Conservation (phyloP, 2,888 invertebrate genomes). For the Troides oblongomaculatus region DNA sequence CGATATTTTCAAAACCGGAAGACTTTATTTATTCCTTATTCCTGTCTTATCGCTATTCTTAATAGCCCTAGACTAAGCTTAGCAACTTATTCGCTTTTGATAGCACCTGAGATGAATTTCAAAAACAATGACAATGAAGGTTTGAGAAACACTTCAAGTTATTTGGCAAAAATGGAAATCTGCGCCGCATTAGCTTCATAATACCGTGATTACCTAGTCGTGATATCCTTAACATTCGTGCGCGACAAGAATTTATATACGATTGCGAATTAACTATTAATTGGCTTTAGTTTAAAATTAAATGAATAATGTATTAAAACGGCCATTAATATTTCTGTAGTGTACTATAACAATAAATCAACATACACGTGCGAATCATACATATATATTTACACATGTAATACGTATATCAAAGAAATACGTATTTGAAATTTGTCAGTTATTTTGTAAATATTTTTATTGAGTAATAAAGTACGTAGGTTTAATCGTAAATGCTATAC, state of each 20-base stretch:
- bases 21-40: no score
- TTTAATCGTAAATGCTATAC: no score
- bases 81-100: no score
- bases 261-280: not conserved
- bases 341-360: not conserved
- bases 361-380: not conserved
- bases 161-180: constrained; percentile 13
- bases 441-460: no score
- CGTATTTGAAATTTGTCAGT: not conserved
- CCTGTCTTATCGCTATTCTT: no score
- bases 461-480: no score
- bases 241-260: constrained; percentile 6
- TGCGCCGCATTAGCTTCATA: constrained; percentile 18
- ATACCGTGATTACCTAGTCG: not conserved
- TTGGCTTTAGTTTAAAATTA: not conserved
- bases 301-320: constrained; percentile 6
- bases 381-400: no score
- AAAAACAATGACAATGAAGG: constrained; percentile 1
- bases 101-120: no score
- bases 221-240: constrained; percentile 7
- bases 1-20: no score
- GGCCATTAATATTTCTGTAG: not conserved
- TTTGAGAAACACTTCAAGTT: constrained; percentile 8
- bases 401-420: not conserved
- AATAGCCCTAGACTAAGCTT: no score